A percentile compares a stretch with the other conserved stretches of the same genome.
Conservation (phyloP, 1,140 invertebrate species). For the Lamellibrachia luymesi region DNA sequence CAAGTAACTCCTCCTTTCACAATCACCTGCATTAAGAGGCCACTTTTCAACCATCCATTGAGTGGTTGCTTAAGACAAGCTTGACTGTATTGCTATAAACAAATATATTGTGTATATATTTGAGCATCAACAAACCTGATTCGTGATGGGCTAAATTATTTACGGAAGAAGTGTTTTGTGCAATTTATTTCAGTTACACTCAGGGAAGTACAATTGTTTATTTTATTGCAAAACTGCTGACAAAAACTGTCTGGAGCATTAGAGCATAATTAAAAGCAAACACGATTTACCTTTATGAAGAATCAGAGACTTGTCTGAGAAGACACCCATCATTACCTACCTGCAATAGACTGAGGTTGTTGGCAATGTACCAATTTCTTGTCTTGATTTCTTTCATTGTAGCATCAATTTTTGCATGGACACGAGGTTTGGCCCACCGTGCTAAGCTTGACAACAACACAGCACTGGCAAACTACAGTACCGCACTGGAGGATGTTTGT, state of each 20-base stretch:
- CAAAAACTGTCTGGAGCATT: not conserved
- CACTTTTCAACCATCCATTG: no score
- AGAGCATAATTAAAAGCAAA: not conserved
- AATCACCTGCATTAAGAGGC: no score
- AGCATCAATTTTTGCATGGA: slow-evolving; percentile 99
- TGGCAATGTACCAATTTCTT: not conserved
- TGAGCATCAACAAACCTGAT: no score
- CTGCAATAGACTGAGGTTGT: not conserved
- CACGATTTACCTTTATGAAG: not conserved
- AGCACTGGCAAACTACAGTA: slow-evolving; percentile 73
- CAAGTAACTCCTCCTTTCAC: no score
- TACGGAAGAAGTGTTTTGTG: no score
- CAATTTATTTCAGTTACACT: no score
- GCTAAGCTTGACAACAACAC: slow-evolving; percentile 89
- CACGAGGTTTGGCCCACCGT: slow-evolving; percentile 83
- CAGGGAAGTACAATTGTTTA: no score
- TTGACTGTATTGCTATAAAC: no score
- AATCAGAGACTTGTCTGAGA: not conserved
- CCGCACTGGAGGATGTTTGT: slow-evolving; percentile 85
- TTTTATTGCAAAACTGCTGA: not conserved
- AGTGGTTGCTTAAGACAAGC: no score
- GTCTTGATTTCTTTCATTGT: slow-evolving; percentile 51
- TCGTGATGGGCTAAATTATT: no score
- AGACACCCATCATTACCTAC: not conserved
- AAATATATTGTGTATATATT: no score